Evolutionary conservation across 2,113 vertebrate species (phyloP), one percentile per base, ranked within the genome.

Genomic region (Oncorhynchus clarkii): DNA sequence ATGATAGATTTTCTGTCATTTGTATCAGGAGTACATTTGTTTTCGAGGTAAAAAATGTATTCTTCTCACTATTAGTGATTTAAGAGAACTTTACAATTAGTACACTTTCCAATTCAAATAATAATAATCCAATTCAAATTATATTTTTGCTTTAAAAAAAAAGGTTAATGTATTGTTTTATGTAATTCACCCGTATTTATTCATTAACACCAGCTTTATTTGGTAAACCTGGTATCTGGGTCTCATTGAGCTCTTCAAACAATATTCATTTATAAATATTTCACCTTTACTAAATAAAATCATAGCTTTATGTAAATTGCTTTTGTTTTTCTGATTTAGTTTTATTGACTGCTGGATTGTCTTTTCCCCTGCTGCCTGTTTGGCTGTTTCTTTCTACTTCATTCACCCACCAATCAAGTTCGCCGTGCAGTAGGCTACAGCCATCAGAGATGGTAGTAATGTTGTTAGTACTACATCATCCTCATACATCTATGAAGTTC

Each of bases 201-300:
- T 88, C 83, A 86, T 84, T 54, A 86, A 73, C 86, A 87, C 82
- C 83, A 89, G 81, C 87, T 89, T 90, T 89, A 80, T 87, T 88
- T 87, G 82, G 86, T 85, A 77, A 86, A 84, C 80, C 81, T 83
- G 85, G 82, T 88, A 71, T 87, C 39, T 87, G 75, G 83, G 81
- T 89, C 83, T 78, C 82, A 70, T 79, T 81, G 71, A 84, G 81
- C 78, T 78, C 74, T 85, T 82, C 69, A 84, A 71, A 81, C 60
- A 74, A 70, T 72, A 82, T 88, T 82, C 9, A 83, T 88, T 90
- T 89, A 82, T 89, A 85, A 85, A 82, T 85, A 91, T 89, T 89
- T 81, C 75, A 88, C 14, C 26, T 75, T 84, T 82, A 88, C 39
- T 45, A 73, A 93, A 91, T 92, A 91, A 92, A 93, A 84, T 73